Percentiles rank a stretch among this genome's conserved stretches.
Evolutionary conservation across 2,888 invertebrate genomes (phyloP).

Genomic region (Drosophila seclusa): DNA sequence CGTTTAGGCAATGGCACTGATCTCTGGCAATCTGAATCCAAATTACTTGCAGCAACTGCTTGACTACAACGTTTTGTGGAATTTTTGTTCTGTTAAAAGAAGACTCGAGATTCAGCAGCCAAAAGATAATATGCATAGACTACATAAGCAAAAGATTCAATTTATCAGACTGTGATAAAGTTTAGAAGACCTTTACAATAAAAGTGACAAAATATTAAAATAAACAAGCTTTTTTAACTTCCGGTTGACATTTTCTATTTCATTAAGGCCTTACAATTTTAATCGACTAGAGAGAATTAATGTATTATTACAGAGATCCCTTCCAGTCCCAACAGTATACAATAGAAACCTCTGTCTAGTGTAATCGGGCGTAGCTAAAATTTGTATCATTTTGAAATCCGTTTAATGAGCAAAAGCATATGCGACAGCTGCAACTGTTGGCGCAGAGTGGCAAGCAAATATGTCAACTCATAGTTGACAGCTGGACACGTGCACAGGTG

Average conservation of each 20-base stretch:
- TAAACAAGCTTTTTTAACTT: not conserved
- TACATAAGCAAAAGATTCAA: not conserved
- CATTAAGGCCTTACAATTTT: not conserved
- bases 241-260: not conserved
- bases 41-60: not conserved
- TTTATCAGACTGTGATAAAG: not conserved
- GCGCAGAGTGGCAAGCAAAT: slow-evolving; percentile 40
- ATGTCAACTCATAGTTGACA: slow-evolving; percentile 54
- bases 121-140: not conserved
- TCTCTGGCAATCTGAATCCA: not conserved
- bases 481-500: slow-evolving; percentile 39
- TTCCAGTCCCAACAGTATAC: not conserved
- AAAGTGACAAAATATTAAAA: not conserved
- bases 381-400: slow-evolving; percentile 52
- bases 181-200: no score
- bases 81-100: no score
- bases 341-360: not conserved
- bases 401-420: slow-evolving; percentile 30
- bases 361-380: slow-evolving; percentile 11
- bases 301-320: not conserved
- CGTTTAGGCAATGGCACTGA: not conserved
- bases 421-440: slow-evolving; percentile 33
- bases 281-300: not conserved
- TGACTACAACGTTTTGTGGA: not conserved
- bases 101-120: no score